phyloP scores from a whole-genome alignment of 2,888 invertebrate genomes.

The Cheilosia urbana region DNA sequence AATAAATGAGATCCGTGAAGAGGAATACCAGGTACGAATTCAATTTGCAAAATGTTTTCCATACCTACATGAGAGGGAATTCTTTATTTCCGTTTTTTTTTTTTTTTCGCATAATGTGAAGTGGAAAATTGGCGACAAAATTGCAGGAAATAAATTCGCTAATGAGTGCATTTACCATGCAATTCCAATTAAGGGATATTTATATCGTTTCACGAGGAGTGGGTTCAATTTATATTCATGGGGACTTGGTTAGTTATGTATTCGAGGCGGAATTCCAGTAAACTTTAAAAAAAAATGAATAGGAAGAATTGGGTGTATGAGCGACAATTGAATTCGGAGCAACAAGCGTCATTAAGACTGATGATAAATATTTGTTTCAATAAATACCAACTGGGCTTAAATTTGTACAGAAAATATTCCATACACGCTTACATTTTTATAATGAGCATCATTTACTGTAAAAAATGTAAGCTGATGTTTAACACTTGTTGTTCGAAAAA shows the following conservation, averaged over 20 bases:
- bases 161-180: conserved; percentile 2
- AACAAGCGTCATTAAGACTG: no score
- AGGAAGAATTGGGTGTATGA: no score
- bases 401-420: no score
- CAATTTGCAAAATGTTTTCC: conserved; percentile 18
- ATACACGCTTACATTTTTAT: no score
- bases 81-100: not conserved
- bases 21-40: conserved; percentile 56
- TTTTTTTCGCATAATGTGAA: not conserved
- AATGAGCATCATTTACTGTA: no score
- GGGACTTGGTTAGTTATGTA: not conserved
- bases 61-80: not conserved
- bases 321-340: no score
- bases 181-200: not conserved
- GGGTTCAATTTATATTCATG: not conserved
- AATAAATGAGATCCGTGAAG: conserved; percentile 27
- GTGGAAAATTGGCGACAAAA: not conserved
- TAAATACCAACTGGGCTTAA: no score
- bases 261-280: no score
- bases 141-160: not conserved
- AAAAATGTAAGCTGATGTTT: no score
- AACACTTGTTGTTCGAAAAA: no score
- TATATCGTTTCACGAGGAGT: not conserved
- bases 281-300: no score
- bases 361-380: no score